Base-by-base conservation (phyloP, 1,140 invertebrate genomes). In the Oncopodura yosiiana region DNA sequence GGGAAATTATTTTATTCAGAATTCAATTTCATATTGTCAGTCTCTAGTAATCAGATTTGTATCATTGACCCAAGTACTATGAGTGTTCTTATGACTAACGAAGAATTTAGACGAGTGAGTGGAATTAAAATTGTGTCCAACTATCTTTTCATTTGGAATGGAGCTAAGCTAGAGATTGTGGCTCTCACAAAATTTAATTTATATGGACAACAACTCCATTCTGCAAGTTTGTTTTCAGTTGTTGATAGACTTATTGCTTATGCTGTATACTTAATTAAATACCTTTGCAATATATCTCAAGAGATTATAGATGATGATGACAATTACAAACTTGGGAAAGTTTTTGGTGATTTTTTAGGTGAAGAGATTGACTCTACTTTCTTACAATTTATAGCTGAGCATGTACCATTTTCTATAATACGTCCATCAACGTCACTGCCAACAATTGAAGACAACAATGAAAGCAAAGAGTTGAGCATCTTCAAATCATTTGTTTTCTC, bases 131-230 rank as follows among this genome's bases (percentile, higher is more conserved):
- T 63, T 6, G 24, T 60, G 4, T 58, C 55, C 4, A 63, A 63
- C 45, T 63, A 63, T 42, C 24, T 58, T 14, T 63, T 63, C 32
- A 39, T 63, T 29, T 60, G 62, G 58, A 27, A 46, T 36, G 56
- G 54, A 26, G 48, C 23, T 1, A 54, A 56, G 36, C 12, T 60
- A 4, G 36, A 58, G n/a, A 49, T 61, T 3, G 18, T 63, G 1
- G 56, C 58, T 0, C 37, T 61, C 18, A 58, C 55, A 24, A 26
- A 32, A 3, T 56, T 60, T 19, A 41, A 39, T 1, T 19, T 37
- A 0, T 63, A 64, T 45, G 48, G 38, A 24, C 14, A 53, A 32
- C 62, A 64, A 36, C 26, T 64, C 9, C 36, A 55, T 2, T 39
- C 38, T 19, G 62, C 58, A 9, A 50, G 45, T 3, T 36, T 61